Evolutionary conservation across 2,113 vertebrate genomes (phyloP).

Genomic region (Hiodon tergisus): DNA sequence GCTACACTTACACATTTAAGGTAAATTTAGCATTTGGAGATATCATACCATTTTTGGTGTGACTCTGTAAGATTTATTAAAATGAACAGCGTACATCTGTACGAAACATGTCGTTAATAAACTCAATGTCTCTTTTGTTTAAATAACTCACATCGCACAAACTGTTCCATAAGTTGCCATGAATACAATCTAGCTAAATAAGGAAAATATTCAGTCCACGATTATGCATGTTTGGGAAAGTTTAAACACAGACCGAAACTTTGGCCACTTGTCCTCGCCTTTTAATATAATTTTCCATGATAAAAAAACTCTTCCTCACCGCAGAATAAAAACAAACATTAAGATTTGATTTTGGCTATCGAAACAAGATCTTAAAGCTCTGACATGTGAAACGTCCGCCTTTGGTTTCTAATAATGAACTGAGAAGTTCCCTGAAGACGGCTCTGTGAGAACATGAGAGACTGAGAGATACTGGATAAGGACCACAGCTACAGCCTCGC

Average conservation of each 20-base stretch:
- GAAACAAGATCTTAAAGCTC: background rate
- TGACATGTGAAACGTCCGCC: background rate
- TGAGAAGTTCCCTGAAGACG: conserved; percentile 18
- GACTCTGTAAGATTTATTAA: conserved; percentile 17
- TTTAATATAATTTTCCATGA: conserved; percentile 13
- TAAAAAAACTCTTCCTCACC: conserved; percentile 13
- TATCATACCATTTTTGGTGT: conserved; percentile 11
- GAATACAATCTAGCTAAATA: conserved; percentile 29
- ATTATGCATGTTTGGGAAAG: conserved; percentile 24
- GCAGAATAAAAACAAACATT: conserved; percentile 2
- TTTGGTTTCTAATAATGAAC: conserved; percentile 39
- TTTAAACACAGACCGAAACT: conserved; percentile 23
- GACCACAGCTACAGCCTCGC: background rate
- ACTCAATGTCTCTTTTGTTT: conserved; percentile 2
- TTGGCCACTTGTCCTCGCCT: background rate
- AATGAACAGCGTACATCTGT: conserved; percentile 41
- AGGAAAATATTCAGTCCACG: conserved; percentile 16
- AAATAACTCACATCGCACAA: conserved; percentile 20
- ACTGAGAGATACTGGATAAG: background rate
- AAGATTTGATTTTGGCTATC: background rate
- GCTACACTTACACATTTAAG: background rate
- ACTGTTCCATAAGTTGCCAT: background rate
- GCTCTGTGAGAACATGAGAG: background rate
- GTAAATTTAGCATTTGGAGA: conserved; percentile 17
- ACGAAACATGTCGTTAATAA: conserved; percentile 42